A percentile compares a stretch with the other conserved stretches of the same genome.
Evolutionary conservation across 2,888 invertebrate species (phyloP).

Genomic region (Cantharis lateralis): DNA sequence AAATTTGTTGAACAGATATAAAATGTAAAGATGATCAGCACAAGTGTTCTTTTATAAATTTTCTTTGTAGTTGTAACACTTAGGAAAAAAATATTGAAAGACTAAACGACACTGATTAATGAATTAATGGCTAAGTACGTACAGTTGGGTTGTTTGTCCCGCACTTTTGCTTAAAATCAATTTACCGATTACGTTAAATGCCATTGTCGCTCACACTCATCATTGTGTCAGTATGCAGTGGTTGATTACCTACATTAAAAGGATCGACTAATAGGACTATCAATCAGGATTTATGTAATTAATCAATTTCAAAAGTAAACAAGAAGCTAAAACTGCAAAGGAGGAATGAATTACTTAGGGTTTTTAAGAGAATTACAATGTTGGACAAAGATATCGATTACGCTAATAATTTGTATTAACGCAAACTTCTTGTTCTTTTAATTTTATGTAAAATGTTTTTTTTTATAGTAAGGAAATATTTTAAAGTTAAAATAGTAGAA

Average conservation of each 20-base stretch:
- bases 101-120: constrained; percentile 45
- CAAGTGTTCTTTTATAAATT: neutral
- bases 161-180: constrained; percentile 42
- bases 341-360: constrained; percentile 2
- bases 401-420: neutral
- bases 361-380: neutral
- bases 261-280: constrained; percentile 26
- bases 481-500: neutral
- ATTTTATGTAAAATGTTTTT: neutral
- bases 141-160: constrained; percentile 31
- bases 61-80: neutral
- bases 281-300: constrained; percentile 35
- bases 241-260: constrained; percentile 32
- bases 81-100: neutral
- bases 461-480: neutral
- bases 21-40: neutral
- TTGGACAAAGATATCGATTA: neutral
- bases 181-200: constrained; percentile 40
- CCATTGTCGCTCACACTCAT: constrained; percentile 25
- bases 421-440: neutral
- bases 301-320: constrained; percentile 32
- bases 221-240: constrained; percentile 26
- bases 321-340: neutral
- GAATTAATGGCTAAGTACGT: constrained; percentile 42
- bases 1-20: neutral